Conservation (phyloP, 2,113 vertebrate species). For the Atractosteus spatula region DNA sequence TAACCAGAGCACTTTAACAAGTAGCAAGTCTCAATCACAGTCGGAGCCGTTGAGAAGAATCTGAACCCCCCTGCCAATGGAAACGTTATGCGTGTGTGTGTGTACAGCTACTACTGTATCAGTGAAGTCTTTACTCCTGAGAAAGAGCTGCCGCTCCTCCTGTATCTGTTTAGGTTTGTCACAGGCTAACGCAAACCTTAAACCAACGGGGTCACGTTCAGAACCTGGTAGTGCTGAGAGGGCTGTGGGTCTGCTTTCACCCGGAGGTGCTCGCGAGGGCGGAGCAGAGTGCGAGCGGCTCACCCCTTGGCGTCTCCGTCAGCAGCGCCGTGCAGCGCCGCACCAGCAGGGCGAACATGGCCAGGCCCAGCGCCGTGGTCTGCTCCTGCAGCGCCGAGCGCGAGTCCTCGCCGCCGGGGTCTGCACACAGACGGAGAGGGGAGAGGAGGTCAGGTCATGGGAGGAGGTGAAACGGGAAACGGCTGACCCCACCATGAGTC, state of each 20-base stretch:
- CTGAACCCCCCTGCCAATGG: too few species aligned
- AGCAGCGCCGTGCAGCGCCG: conserved; percentile 83
- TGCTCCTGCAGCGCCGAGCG: conserved; percentile 89
- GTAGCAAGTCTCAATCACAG: too few species aligned
- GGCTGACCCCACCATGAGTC: too few species aligned
- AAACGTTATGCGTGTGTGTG: too few species aligned
- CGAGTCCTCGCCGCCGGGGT: conserved; percentile 60
- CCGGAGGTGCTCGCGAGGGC: neutral
- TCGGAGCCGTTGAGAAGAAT: too few species aligned
- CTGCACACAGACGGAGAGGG: conserved; percentile 54
- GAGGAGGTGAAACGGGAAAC: too few species aligned
- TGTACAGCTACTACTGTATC: too few species aligned
- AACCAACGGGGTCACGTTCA: neutral
- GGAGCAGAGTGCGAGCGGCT: conserved; percentile 26
- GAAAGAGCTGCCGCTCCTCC: neutral
- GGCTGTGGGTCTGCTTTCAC: neutral
- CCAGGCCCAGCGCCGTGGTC: conserved; percentile 81
- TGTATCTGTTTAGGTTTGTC: too few species aligned
- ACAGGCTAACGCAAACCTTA: too few species aligned
- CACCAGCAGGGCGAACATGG: conserved; percentile 90
- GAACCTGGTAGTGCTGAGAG: neutral
- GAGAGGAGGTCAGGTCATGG: too few species aligned
- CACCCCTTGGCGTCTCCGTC: conserved; percentile 75
- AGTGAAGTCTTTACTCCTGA: too few species aligned
- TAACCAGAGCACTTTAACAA: too few species aligned